A percentile compares a stretch with the other conserved stretches of the same genome.
phyloP scores from a whole-genome alignment of 2,888 invertebrate species.

The Dasypogon diadema region DNA sequence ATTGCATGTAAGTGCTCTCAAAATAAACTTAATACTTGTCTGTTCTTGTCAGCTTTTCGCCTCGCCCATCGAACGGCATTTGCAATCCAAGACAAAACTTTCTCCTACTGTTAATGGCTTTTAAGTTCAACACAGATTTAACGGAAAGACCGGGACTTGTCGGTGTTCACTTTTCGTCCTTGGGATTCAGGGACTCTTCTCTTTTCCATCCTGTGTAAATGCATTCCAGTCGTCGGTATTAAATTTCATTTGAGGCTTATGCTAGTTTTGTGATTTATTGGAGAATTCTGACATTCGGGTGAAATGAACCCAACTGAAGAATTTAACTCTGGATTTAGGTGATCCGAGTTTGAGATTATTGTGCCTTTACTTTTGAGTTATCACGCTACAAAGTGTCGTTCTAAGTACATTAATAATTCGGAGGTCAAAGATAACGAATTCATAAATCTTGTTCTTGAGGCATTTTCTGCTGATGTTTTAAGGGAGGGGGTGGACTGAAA shows the following conservation, averaged over 20 bases:
- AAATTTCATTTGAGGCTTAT: constrained; percentile 43
- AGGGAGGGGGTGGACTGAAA: too few relatives aligned
- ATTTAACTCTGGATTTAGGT: background rate
- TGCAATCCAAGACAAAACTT: constrained; percentile 31
- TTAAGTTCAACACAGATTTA: constrained; percentile 1
- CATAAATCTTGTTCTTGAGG: too few relatives aligned
- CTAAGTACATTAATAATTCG: too few relatives aligned
- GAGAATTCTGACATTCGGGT: background rate
- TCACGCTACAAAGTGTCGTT: too few relatives aligned
- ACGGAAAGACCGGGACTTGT: background rate
- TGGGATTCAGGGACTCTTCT: background rate
- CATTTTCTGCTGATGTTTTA: too few relatives aligned
- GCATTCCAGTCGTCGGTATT: constrained; percentile 21
- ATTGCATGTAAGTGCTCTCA: background rate
- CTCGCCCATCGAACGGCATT: constrained; percentile 25
- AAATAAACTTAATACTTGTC: constrained; percentile 12
- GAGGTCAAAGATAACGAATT: too few relatives aligned
- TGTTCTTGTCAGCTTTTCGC: constrained; percentile 21
- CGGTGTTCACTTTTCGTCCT: background rate
- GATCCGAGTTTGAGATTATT: too few relatives aligned
- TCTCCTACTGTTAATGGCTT: constrained; percentile 30
- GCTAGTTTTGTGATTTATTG: constrained; percentile 42
- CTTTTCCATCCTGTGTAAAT: background rate
- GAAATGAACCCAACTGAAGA: constrained; percentile 3
- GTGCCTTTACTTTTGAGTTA: too few relatives aligned